phyloP scores from a whole-genome alignment of 2,113 vertebrate genomes.

The Lates calcarifer region DNA sequence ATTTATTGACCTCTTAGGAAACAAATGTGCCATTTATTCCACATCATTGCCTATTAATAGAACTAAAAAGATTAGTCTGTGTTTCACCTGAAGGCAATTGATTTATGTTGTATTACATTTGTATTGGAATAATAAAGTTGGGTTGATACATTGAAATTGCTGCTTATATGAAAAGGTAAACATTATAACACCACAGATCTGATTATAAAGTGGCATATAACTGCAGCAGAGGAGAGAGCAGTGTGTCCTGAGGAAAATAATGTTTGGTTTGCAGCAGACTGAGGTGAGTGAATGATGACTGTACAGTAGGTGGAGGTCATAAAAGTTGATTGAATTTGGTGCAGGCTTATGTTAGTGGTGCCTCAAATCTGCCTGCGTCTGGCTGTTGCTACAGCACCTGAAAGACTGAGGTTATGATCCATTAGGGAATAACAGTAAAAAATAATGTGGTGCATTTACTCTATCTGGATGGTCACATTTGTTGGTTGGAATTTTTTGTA shows the following conservation, averaged over 20 bases:
- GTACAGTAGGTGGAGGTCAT: conserved; percentile 35
- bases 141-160: conserved; percentile 10
- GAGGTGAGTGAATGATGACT: conserved; percentile 33
- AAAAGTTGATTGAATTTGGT: conserved; percentile 66
- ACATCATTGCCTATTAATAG: neutral
- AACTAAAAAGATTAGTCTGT: neutral
- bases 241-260: neutral
- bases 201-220: neutral
- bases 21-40: conserved; percentile 44
- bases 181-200: neutral
- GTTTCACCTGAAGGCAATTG: neutral
- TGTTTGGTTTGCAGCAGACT: conserved; percentile 26
- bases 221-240: neutral
- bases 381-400: neutral
- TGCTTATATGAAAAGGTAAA: neutral
- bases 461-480: neutral
- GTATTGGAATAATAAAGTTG: neutral
- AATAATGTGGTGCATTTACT: neutral
- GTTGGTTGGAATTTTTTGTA: neutral
- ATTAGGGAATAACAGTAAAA: no score
- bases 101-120: neutral
- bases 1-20: conserved; percentile 68
- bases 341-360: conserved; percentile 23
- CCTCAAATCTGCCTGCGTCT: conserved; percentile 1
- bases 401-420: neutral